Evolutionary conservation across 2,113 vertebrate genomes (phyloP).

Genomic region (Microcebus tavaratra): DNA sequence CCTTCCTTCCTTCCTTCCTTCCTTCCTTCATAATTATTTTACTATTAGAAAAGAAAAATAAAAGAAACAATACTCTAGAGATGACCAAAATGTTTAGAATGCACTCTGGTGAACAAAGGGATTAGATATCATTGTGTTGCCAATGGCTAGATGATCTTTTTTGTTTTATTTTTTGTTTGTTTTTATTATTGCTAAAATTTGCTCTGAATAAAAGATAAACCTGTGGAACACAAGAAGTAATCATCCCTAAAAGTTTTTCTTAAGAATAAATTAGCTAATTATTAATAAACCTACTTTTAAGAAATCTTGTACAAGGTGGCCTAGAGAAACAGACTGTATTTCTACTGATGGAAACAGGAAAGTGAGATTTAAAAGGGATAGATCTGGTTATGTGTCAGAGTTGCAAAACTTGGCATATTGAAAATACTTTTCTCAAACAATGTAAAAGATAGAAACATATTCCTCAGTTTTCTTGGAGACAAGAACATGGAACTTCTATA

Average conservation of each 20-base stretch:
- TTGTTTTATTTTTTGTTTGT: background rate
- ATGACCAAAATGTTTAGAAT: background rate
- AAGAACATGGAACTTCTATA: background rate
- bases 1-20: too few relatives aligned
- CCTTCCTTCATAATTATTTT: background rate
- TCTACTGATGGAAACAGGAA: background rate
- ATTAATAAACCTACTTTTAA: background rate
- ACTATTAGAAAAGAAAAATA: background rate
- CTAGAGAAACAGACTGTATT: background rate
- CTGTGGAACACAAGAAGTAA: background rate
- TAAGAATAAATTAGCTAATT: background rate
- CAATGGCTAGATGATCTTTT: background rate
- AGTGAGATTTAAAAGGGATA: background rate
- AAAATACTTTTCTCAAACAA: background rate
- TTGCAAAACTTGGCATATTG: background rate
- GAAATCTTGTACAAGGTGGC: background rate
- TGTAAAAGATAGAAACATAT: background rate
- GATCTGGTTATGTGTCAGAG: background rate
- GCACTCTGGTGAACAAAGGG: background rate
- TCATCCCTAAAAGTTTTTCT: background rate
- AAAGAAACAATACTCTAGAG: background rate
- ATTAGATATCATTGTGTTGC: background rate
- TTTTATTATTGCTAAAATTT: background rate
- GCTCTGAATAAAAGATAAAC: background rate
- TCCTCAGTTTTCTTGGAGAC: background rate